Base-by-base conservation (phyloP, 2,888 invertebrate species). In the Mayetiola destructor region DNA sequence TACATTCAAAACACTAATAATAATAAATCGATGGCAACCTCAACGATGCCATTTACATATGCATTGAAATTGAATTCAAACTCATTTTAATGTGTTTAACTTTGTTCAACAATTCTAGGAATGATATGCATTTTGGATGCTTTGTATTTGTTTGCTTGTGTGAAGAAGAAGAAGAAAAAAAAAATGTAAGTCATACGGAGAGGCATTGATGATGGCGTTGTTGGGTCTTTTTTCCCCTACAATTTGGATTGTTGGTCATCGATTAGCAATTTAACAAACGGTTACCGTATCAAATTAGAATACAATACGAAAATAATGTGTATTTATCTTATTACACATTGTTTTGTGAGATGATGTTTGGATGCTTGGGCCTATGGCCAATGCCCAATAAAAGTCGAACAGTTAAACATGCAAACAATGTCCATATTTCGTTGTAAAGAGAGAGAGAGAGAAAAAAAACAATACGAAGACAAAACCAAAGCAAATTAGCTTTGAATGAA, bases 241-340 rank as follows among this genome's bases (percentile, higher is more conserved):
- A n/a, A n/a, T n/a, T n/a, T n/a, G n/a, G n/a, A n/a, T n/a, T n/a
- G n/a, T n/a, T n/a, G n/a, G n/a, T n/a, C n/a, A n/a, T n/a, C n/a
- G n/a, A n/a, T n/a, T n/a, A n/a, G n/a, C n/a, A n/a, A n/a, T n/a
- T n/a, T n/a, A n/a, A n/a, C n/a, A 56, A 32, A 48, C 53, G 52
- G 57, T 32, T 52, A 37, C 57, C 52, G 37, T 52, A 20, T 57
- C 57, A 52, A 57, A 57, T 57, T 57, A 57, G 53, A 57, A 57
- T 57, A 57, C 57, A 57, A 57, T 57, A 53, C 18, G 32, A 56
- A 56, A 21, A 48, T 21, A 56, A 48, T 35, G 29, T 56, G 42
- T 42, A 42, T 56, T 40, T 48, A 48, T 48, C 48, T 48, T 48
- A 48, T 48, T 48, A 48, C 27, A 27, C 27, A 48, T 48, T 48